Conservation (phyloP, 1,140 invertebrate species). For the Zaprionus camerounensis region DNA sequence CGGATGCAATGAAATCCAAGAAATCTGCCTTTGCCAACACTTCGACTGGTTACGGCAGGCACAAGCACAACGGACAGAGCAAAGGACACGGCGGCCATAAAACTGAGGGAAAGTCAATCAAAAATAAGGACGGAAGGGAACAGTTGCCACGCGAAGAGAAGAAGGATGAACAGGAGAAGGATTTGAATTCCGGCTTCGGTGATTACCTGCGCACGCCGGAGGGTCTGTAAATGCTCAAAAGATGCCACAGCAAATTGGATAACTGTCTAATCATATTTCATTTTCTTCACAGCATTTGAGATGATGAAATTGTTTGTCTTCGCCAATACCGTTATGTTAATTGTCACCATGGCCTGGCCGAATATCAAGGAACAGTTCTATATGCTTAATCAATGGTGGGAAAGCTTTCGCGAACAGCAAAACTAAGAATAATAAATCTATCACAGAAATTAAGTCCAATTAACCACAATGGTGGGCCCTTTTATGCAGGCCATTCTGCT, state of each 20-base stretch:
- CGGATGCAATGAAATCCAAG: constrained; percentile 77
- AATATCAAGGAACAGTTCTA: constrained; percentile 73
- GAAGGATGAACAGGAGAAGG: constrained; percentile 70
- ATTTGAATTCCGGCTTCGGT: constrained; percentile 80
- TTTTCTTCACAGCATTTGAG: constrained; percentile 62
- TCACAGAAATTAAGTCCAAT: not conserved
- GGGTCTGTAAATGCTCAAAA: constrained; percentile 64
- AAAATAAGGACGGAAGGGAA: constrained; percentile 36
- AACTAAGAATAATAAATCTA: constrained; percentile 23
- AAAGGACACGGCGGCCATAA: constrained; percentile 53
- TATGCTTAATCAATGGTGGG: constrained; percentile 73
- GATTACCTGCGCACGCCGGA: constrained; percentile 80
- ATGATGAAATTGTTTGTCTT: constrained; percentile 84
- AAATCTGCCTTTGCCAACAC: constrained; percentile 77
- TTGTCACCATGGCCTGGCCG: constrained; percentile 83
- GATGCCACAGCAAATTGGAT: not conserved
- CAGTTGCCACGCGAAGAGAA: constrained; percentile 38
- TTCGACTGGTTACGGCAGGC: constrained; percentile 76
- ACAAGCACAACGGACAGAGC: constrained; percentile 66
- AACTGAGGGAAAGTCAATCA: constrained; percentile 34
- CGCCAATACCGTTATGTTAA: constrained; percentile 79
- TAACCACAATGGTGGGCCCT: constrained; percentile 72
- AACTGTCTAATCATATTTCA: not conserved
- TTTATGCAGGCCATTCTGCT: constrained; percentile 78
- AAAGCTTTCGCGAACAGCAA: constrained; percentile 53